These are phyloP conservation scores for Stenotaenia linearis DNA, from an alignment of 2,888 invertebrate species.

Conservation along the genomic window DNA sequence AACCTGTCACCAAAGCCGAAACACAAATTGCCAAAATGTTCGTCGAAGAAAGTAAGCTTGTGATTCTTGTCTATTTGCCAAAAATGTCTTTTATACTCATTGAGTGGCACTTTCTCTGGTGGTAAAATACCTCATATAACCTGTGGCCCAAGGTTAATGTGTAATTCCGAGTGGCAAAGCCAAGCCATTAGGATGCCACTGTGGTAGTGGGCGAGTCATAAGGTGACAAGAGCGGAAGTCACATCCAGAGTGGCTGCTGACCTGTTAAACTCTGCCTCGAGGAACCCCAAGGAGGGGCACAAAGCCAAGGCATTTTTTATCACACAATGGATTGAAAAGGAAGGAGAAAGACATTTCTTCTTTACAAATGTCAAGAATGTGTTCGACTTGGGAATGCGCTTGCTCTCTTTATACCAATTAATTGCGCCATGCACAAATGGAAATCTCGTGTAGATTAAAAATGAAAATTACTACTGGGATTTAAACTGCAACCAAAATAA, in stretches of 20 bases:
- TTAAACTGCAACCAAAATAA: neutral
- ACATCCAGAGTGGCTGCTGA: conserved; percentile 19
- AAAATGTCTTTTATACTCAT: conserved; percentile 19
- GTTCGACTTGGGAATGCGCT: neutral
- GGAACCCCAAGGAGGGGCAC: conserved; percentile 12
- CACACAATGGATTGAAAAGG: conserved; percentile 15
- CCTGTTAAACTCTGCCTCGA: conserved; percentile 7
- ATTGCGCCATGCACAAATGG: neutral
- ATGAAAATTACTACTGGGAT: neutral
- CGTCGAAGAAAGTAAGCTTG: neutral
- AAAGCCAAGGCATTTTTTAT: conserved; percentile 15
- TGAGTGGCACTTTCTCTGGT: conserved; percentile 15
- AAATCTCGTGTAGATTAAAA: conserved; percentile 1
- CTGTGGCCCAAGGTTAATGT: conserved; percentile 19
- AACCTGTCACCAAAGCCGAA: neutral
- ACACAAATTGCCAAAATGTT: neutral
- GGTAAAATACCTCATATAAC: conserved; percentile 13
- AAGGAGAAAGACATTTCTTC: conserved; percentile 3
- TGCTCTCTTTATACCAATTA: neutral
- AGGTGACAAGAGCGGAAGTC: conserved; percentile 19
- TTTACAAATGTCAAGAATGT: conserved; percentile 13
- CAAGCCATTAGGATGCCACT: conserved; percentile 19
- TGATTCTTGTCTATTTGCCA: conserved; percentile 19
- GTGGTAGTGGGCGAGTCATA: conserved; percentile 12
- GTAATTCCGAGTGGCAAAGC: conserved; percentile 19